Base-by-base conservation (phyloP, 2,888 invertebrate genomes). In the Tachina fera region DNA sequence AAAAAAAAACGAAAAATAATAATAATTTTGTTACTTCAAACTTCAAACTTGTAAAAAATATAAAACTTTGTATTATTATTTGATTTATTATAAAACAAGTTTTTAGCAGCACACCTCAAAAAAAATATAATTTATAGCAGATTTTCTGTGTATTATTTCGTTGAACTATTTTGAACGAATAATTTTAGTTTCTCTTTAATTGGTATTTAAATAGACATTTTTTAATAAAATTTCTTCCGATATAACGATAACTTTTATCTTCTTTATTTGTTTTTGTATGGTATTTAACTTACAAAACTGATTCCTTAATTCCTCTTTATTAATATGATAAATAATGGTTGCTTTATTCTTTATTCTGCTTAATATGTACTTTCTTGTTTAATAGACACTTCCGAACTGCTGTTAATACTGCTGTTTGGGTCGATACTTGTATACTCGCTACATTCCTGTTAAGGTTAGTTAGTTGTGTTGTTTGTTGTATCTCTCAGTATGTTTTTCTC, bases 331-430 rank as follows among this genome's bases (percentile, higher is more conserved):
- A 47, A 11, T 47, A 16, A 63, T 65, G 19, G 60, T 67, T 72
- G 87, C 45, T 87, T 83, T 72, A 79, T 87, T 86, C 45, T 87
- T 83, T 72, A 79, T 87, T 86, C 84, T 60, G 80, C 14, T 53
- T 72, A n/a, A 16, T 61, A 22, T 49, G 31, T 75, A 65, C 70
- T 87, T 79, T 31, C 76, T 76, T 13, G 83, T 83, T 86, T 75
- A 86, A 60, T 67, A 79, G 68, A 77, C 84, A 81, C 87, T 89
- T 87, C 86, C 80, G 85, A 89, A 91, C 91, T 91, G 91, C 89
- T 90, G 91, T 89, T 91, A 90, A 90, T 90, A 90, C 86, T 89
- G 89, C 79, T 89, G 88, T 88, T 88, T 88, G 81, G 87, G 86
- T 89, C 87, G 88, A 87, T 88, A 89, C 87, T 81, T 70, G 65